Base-by-base conservation (phyloP, 2,797 vertebrate species). In the Helostoma temminkii region DNA sequence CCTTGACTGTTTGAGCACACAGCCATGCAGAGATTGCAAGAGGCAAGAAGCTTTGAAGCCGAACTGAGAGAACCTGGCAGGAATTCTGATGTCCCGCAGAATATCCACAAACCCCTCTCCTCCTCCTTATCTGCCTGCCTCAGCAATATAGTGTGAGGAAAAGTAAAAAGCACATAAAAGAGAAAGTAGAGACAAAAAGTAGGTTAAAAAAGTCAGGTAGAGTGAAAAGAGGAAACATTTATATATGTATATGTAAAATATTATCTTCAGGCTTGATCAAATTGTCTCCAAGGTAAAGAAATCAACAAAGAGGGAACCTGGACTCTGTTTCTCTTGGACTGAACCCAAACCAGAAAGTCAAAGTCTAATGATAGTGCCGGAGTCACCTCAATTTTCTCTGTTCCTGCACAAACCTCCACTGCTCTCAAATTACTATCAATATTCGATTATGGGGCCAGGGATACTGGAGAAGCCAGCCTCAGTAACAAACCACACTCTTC, bases 21-120 rank as follows among this genome's bases (percentile, higher is more conserved):
- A 34, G 65, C 0, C 73, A 93, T 88, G 95, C 94, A 94, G 93
- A 93, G 80, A 72, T 68, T 88, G 90, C 86, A 87, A 86, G 82
- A 91, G 77, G 14, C 6, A 49, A 90, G 85, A 88, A 85, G 63
- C 95, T 96, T 96, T 95, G 95, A 96, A 95, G 94, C 82, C 80
- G 75, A 71, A 63, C 93, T 94, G 93, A 86, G 95, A 85, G 94
- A 93, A 84, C 82, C 85, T 87, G 94, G 95, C 95, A 95, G 94
- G 95, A 94, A 96, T 95, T 93, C 94, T 90, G 90, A 89, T 95
- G 93, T 92, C 43, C 42, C 68, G 88, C 91, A 94, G 88, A 68
- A 78, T 45, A 71, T 82, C 86, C 65, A 59, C 71, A 65, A 78
- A 79, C 53, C 68, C n/a, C n/a, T n/a, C 69, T 69, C 59, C 70